Evolutionary conservation across 1,140 invertebrate genomes (phyloP).

Genomic region (Hermetia illucens): DNA sequence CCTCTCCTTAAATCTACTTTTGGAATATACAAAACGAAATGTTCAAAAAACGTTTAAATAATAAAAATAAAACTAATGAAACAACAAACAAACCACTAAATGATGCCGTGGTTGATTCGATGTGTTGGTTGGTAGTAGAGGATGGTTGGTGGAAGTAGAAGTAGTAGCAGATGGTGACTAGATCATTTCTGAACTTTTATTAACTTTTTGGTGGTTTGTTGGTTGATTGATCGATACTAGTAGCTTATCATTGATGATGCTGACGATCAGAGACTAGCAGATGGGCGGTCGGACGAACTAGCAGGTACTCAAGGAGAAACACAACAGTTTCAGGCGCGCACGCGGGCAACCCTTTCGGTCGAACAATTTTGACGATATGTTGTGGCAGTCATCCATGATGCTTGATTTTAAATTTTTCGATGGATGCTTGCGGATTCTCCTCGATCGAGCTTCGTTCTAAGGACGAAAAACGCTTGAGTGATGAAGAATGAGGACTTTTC

Average conservation of each 20-base stretch:
- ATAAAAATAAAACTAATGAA: slow-evolving; percentile 5
- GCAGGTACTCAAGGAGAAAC: too few relatives aligned
- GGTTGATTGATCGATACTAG: not conserved
- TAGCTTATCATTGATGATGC: not conserved
- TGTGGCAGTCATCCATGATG: too few relatives aligned
- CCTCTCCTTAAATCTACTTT: slow-evolving; percentile 1
- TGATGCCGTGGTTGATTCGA: slow-evolving; percentile 5
- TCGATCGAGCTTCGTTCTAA: too few relatives aligned
- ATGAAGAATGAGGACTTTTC: too few relatives aligned
- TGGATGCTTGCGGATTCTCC: too few relatives aligned
- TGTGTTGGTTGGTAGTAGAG: slow-evolving; percentile 3
- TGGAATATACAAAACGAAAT: not conserved
- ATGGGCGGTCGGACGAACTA: too few relatives aligned
- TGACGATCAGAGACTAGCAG: not conserved
- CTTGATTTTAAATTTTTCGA: too few relatives aligned
- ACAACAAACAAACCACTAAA: slow-evolving; percentile 6
- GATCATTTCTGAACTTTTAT: not conserved
- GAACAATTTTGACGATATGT: too few relatives aligned
- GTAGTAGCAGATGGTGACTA: not conserved
- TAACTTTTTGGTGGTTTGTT: not conserved
- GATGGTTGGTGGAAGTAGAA: not conserved
- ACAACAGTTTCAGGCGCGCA: too few relatives aligned
- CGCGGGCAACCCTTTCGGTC: too few relatives aligned
- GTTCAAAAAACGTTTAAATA: too few relatives aligned
- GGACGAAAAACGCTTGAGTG: too few relatives aligned